Evolutionary conservation across 2,797 vertebrate species (phyloP).

Genomic region (Eospalax fontanierii): DNA sequence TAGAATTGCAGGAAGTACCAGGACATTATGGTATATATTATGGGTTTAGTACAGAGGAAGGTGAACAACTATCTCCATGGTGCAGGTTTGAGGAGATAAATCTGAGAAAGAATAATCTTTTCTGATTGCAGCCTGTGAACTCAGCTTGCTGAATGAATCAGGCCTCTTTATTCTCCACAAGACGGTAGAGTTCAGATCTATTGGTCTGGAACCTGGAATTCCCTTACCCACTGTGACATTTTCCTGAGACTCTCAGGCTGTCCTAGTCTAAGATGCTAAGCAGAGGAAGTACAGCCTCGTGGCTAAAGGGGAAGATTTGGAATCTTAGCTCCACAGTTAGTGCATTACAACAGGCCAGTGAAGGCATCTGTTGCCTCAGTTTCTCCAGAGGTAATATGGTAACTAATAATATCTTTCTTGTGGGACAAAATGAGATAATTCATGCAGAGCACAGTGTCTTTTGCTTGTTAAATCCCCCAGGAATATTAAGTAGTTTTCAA

Average conservation of each 20-base stretch:
- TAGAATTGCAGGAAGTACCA: not conserved
- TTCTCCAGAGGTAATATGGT: slow-evolving; percentile 10
- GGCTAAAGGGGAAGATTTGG: not conserved
- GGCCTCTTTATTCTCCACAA: not conserved
- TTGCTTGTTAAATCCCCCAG: not conserved
- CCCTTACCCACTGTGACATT: not conserved
- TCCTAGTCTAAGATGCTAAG: not conserved
- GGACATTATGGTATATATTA: not conserved
- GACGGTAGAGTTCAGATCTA: not conserved
- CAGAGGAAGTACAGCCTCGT: not conserved
- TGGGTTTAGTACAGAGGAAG: not conserved
- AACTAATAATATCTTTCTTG: not conserved
- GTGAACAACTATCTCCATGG: not conserved
- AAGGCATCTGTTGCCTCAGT: not conserved
- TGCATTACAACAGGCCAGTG: not conserved
- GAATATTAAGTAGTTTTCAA: not conserved
- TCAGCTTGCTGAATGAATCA: not conserved
- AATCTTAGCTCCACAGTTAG: not conserved
- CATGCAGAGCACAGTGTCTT: too few relatives aligned
- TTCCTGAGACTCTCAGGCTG: not conserved
- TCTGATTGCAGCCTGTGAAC: not conserved
- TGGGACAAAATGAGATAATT: not conserved
- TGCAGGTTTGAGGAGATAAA: not conserved
- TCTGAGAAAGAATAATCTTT: not conserved
- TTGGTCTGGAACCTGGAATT: not conserved